These are phyloP conservation scores for Cosmorhoe ocellata DNA, from an alignment of 2,888 invertebrate genomes.

Conservation along the genomic window DNA sequence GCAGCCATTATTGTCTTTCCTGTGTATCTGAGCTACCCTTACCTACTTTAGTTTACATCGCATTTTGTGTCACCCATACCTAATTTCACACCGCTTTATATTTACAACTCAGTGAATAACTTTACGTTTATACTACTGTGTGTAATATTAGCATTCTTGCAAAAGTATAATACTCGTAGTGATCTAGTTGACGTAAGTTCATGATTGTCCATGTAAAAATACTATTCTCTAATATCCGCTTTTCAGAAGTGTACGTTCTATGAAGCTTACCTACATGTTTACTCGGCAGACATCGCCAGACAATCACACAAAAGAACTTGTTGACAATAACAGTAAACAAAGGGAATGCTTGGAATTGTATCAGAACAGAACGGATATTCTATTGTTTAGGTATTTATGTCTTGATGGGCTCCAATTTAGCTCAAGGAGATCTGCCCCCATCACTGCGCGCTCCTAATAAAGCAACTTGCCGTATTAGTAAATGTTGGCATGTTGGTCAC, in stretches of 20 bases:
- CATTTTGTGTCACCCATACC: too few relatives aligned
- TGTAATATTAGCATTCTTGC: too few relatives aligned
- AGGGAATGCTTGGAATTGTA: conserved; percentile 26
- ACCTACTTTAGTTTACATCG: too few relatives aligned
- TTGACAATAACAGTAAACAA: conserved; percentile 37
- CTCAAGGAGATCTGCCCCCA: conserved; percentile 25
- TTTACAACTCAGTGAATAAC: too few relatives aligned
- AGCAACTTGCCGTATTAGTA: conserved; percentile 11
- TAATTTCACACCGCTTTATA: too few relatives aligned
- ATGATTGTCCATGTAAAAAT: too few relatives aligned
- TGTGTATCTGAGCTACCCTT: too few relatives aligned
- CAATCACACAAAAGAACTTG: conserved; percentile 44
- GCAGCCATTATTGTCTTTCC: too few relatives aligned
- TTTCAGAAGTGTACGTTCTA: not conserved
- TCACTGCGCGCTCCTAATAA: conserved; percentile 19
- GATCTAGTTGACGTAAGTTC: too few relatives aligned
- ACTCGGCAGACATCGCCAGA: conserved; percentile 27
- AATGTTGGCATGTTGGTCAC: conserved; percentile 3
- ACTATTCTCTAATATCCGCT: too few relatives aligned
- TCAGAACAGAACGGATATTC: conserved; percentile 8
- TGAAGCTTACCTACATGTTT: conserved; percentile 2
- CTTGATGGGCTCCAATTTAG: conserved; percentile 20
- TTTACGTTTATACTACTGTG: too few relatives aligned
- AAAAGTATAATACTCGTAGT: too few relatives aligned
- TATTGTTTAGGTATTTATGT: conserved; percentile 11